phyloP scores from a whole-genome alignment of 1,140 invertebrate genomes.

The Kradibia gibbosae region DNA sequence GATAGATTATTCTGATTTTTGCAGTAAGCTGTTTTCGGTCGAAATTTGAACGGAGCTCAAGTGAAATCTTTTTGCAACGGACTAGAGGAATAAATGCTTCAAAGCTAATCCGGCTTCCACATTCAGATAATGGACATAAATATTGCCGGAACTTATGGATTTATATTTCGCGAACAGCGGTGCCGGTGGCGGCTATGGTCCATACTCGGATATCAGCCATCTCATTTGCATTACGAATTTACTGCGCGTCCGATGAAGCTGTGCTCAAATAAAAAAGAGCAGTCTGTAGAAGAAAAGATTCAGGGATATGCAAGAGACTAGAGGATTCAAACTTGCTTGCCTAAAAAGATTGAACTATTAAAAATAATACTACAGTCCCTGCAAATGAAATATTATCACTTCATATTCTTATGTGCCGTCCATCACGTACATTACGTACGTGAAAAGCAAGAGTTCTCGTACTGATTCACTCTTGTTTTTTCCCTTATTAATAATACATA shows the following conservation, averaged over 20 bases:
- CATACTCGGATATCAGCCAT: conserved; percentile 62
- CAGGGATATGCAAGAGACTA: background rate
- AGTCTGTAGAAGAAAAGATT: background rate
- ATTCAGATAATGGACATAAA: conserved; percentile 70
- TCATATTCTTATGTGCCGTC: conserved; percentile 45
- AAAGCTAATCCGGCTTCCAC: conserved; percentile 15
- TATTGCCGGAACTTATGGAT: conserved; percentile 69
- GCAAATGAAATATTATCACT: conserved; percentile 69
- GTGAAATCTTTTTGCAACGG: background rate
- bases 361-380: conserved; percentile 66
- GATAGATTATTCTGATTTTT: background rate
- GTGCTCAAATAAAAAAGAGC: background rate
- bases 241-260: conserved; percentile 50
- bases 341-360: conserved; percentile 61
- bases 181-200: conserved; percentile 1
- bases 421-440: background rate
- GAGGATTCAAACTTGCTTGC: conserved; percentile 12
- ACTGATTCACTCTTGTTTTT: background rate
- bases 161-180: conserved; percentile 65
- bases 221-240: conserved; percentile 72
- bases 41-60: background rate
- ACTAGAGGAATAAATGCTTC: conserved; percentile 32
- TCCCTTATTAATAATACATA: background rate
- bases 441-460: background rate
- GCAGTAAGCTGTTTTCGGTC: background rate